Conservation (phyloP, 2,888 invertebrate species). For the Micropterix aruncella region DNA sequence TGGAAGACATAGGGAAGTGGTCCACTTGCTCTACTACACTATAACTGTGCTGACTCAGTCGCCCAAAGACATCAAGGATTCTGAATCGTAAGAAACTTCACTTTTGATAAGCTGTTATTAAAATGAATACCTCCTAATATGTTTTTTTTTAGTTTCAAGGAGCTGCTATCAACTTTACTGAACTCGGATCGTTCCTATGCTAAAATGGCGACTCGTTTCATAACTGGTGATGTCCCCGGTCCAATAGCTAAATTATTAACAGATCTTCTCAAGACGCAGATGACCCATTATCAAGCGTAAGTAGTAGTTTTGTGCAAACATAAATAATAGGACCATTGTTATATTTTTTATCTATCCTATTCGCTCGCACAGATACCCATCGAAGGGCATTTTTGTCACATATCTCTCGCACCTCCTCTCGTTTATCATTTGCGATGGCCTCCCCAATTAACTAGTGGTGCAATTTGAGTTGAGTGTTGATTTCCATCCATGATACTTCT, state of each 20-base stretch:
- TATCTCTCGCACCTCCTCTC: too few relatives aligned
- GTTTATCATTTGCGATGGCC: too few relatives aligned
- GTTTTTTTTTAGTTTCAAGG: constrained; percentile 9
- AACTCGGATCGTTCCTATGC: constrained; percentile 10
- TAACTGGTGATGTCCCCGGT: constrained; percentile 8
- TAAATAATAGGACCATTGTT: too few relatives aligned
- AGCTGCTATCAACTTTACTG: constrained; percentile 8
- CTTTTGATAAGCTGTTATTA: neutral
- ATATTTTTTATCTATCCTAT: too few relatives aligned
- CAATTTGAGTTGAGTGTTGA: too few relatives aligned
- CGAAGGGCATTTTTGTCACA: too few relatives aligned
- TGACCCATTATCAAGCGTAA: constrained; percentile 2
- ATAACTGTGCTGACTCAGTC: constrained; percentile 26
- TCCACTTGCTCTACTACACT: constrained; percentile 23
- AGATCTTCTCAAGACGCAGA: constrained; percentile 10
- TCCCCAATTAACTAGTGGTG: too few relatives aligned
- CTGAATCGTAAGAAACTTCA: constrained; percentile 8
- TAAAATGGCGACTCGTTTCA: constrained; percentile 10
- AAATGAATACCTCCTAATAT: neutral
- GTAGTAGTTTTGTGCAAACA: too few relatives aligned
- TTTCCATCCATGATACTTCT: too few relatives aligned
- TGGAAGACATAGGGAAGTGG: constrained; percentile 20
- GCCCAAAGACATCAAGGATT: constrained; percentile 25
- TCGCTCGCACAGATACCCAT: too few relatives aligned
- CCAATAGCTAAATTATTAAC: constrained; percentile 8